phyloP scores from a whole-genome alignment of 2,113 vertebrate species.

The Dendrocopos noguchii region DNA sequence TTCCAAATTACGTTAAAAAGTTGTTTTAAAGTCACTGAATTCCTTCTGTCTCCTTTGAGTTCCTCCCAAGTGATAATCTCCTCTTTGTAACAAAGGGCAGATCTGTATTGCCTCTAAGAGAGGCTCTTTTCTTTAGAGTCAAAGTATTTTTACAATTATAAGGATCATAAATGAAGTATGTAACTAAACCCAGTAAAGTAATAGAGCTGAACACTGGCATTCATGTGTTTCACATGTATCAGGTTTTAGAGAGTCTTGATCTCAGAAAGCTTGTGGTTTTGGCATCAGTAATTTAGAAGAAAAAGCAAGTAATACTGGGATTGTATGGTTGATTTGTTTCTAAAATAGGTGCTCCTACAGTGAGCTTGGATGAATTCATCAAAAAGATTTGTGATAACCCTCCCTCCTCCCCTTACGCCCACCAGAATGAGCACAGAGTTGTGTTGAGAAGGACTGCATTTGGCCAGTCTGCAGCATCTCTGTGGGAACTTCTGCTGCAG shows the following conservation, averaged over 20 bases:
- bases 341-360: background rate
- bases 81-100: background rate
- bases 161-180: background rate
- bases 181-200: background rate
- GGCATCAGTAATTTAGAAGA: background rate
- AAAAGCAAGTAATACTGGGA: background rate
- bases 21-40: background rate
- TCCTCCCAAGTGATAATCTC: background rate
- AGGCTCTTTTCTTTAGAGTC: background rate
- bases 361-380: background rate
- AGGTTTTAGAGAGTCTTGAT: background rate
- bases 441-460: background rate
- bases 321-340: background rate
- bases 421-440: background rate
- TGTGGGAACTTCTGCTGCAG: conserved; percentile 50
- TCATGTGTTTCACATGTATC: background rate
- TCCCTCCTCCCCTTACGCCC: accelerated
- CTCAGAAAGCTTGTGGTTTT: background rate
- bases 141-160: background rate
- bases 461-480: conserved; percentile 12
- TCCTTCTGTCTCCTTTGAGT: background rate
- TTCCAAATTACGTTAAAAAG: background rate
- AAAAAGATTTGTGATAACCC: background rate
- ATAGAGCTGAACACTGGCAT: background rate
- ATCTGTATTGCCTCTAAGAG: background rate